Conservation (phyloP, 2,888 invertebrate genomes). For the Aethes cnicana region DNA sequence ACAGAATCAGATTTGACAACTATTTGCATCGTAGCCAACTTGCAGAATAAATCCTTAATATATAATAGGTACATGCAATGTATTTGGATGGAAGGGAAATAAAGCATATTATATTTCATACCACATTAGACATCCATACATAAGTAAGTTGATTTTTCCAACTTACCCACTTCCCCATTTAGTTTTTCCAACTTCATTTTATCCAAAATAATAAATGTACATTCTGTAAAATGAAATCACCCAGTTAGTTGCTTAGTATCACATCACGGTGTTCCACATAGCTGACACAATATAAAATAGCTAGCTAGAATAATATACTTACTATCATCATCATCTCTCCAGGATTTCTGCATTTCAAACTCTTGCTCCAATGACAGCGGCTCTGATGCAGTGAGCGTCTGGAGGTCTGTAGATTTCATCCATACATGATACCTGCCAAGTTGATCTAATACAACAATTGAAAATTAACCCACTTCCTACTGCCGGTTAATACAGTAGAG, state of each 20-base stretch:
- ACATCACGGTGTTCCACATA: background rate
- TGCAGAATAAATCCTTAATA: too few species aligned
- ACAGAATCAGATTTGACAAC: too few species aligned
- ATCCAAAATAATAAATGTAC: constrained; percentile 94
- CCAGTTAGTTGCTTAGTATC: constrained; percentile 1
- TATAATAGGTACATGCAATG: too few species aligned
- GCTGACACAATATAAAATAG: too few species aligned
- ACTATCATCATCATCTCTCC: constrained; percentile 95
- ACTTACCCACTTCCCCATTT: constrained; percentile 81
- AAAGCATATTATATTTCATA: too few species aligned
- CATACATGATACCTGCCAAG: constrained; percentile 91
- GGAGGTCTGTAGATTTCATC: constrained; percentile 94
- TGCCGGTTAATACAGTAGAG: too few species aligned
- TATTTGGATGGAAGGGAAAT: too few species aligned
- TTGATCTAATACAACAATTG: background rate
- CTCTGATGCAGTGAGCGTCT: constrained; percentile 93
- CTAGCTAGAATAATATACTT: constrained; percentile 42
- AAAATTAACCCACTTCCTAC: too few species aligned
- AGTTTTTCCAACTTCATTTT: constrained; percentile 74
- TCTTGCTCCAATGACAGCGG: constrained; percentile 92
- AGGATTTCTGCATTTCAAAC: constrained; percentile 94
- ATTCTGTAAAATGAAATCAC: constrained; percentile 83
- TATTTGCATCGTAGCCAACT: too few species aligned
- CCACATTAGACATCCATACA: too few species aligned
- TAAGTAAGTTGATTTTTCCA: too few species aligned